Evolutionary conservation across 2,113 vertebrate species (phyloP), one percentile per base, ranked within the genome.

Genomic region (Genyomyrus donnyi): DNA sequence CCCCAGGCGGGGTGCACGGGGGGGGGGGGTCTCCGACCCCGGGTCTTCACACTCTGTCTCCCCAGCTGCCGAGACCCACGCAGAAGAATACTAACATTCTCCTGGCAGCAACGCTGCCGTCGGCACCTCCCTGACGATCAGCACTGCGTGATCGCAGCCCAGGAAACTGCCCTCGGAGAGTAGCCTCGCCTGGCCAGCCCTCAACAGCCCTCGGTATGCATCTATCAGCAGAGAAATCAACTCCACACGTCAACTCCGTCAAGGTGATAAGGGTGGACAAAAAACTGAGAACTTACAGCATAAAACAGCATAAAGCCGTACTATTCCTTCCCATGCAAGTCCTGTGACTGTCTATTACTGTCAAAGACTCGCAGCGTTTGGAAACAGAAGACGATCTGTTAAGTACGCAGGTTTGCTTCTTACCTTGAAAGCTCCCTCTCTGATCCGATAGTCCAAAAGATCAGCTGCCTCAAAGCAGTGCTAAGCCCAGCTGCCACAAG

Each of bases 351-450:
- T 50, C 3, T 87, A 31, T 31, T 27, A 87, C 50, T 58, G 50
- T 31, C 15, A 52, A 17, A 27, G 15, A 87, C 49, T 86, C 85
- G 24, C 1, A 27, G 45, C 45, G 9, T 48, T 77, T 89, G 6
- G 45, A 50, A 80, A 46, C 48, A 15, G 58, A 46, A 70, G 39
- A 17, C 45, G 8, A 24, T 58, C 50, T 88, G 48, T 6, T 85
- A 74, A 91, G 91, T 24, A 58, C 24, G 0, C 2, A 50, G 50
- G 35, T 92, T 86, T 50, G 80, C 86, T 90, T 35, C 96, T 95
- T 96, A 96, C 96, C 96, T 96, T 93, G 15, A 92, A 92, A 93
- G 91, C 84, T 80, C 56, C 88, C 91, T 92, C 91, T 90, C 90
- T 92, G 91, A 93, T 90, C 91, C 90, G 92, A 94, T 93, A 94